Percentiles rank a stretch among this genome's conserved stretches.
These are phyloP conservation scores for Hemicordylus capensis DNA, from an alignment of 2,113 vertebrate genomes.

Conservation along the genomic window DNA sequence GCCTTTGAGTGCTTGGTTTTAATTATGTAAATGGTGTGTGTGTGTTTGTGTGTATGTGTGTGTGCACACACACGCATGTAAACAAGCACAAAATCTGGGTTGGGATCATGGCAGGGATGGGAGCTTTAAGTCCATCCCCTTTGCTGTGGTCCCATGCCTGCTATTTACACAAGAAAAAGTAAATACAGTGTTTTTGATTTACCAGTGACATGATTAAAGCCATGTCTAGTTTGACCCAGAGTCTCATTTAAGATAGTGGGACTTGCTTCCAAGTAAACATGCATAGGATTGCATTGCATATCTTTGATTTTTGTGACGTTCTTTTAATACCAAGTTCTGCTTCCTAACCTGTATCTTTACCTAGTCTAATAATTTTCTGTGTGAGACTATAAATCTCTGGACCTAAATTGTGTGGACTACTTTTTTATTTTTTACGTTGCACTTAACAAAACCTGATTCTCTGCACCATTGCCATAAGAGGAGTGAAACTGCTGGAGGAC, in stretches of 20 bases:
- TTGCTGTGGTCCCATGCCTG: no score
- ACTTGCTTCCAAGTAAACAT: neutral
- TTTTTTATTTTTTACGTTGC: neutral
- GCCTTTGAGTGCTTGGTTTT: no score
- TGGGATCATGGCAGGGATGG: no score
- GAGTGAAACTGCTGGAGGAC: neutral
- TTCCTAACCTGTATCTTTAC: neutral
- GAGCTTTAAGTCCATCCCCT: no score
- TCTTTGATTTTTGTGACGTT: neutral
- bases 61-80: no score
- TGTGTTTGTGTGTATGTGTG: no score
- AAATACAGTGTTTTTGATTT: no score
- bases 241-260: neutral
- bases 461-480: neutral
- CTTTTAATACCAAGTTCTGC: neutral
- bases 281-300: neutral
- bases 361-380: neutral
- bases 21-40: no score
- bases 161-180: no score
- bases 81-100: no score
- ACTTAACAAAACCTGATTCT: neutral
- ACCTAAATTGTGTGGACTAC: neutral
- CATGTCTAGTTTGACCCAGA: no score
- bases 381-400: neutral
- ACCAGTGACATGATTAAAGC: no score